phyloP scores from a whole-genome alignment of 2,888 invertebrate genomes.

The Sinopyrophorus schimmeli region DNA sequence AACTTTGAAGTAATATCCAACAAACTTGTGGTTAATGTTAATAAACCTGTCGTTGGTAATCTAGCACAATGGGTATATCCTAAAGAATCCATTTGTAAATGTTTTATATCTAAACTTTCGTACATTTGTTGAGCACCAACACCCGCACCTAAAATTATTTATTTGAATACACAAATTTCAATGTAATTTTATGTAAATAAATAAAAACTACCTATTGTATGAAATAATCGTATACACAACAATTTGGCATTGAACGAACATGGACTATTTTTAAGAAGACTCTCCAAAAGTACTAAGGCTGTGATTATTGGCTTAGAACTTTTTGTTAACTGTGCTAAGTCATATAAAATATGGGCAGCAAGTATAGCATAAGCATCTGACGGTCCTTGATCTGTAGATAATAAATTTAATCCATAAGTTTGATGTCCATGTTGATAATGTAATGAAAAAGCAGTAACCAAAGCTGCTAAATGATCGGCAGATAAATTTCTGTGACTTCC shows the following conservation, averaged over 20 bases:
- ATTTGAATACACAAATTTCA: neutral
- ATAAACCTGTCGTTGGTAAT: slow-evolving; percentile 72
- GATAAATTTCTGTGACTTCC: slow-evolving; percentile 66
- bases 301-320: slow-evolving; percentile 63
- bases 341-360: slow-evolving; percentile 72
- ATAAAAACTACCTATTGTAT: slow-evolving; percentile 71
- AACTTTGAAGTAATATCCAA: slow-evolving; percentile 80
- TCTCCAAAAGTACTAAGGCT: slow-evolving; percentile 72
- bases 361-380: slow-evolving; percentile 81
- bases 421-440: slow-evolving; percentile 68
- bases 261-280: slow-evolving; percentile 74
- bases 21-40: slow-evolving; percentile 68
- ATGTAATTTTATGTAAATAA: neutral
- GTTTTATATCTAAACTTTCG: slow-evolving; percentile 84
- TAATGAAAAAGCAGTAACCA: slow-evolving; percentile 65
- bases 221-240: slow-evolving; percentile 79
- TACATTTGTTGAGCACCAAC: slow-evolving; percentile 74
- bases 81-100: slow-evolving; percentile 89
- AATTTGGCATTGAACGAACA: slow-evolving; percentile 90
- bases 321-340: slow-evolving; percentile 59
- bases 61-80: slow-evolving; percentile 82
- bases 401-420: slow-evolving; percentile 60
- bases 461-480: slow-evolving; percentile 59
- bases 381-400: slow-evolving; percentile 72
- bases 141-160: slow-evolving; percentile 65